Evolutionary conservation across 2,888 invertebrate species (phyloP), one percentile per base, ranked within the genome.

Genomic region (Apodemia mormo): DNA sequence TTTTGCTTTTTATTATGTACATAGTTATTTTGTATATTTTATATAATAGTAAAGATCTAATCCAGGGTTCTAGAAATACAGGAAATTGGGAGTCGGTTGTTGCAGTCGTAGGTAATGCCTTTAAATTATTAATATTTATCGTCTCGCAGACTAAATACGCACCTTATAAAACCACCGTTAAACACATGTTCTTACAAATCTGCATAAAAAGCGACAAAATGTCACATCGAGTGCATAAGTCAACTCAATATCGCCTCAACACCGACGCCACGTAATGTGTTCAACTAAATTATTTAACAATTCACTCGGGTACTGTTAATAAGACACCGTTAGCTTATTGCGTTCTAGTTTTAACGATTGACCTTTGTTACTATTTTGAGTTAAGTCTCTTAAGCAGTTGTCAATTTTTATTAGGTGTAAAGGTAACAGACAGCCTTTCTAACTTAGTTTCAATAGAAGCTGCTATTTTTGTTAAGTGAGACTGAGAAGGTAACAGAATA

Each of bases 351-450:
- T 65, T 40, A 68, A 33, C 29, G 43, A 65, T 65, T 65, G 40
- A 10, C 40, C 52, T 43, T 65, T 69, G 65, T 65, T 54, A 69
- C 65, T 65, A 65, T 69, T 65, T 65, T 52, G 2, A 52, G 5
- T 49, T 49, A 14, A 45, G 49, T 49, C 9, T 49, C 49, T 14
- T 49, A 14, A 49, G 10, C 2, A 5, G 45, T 2, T 49, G 49
- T 9, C 49, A 49, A 49, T n/a, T 14, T 4, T 49, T 49, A 5
- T 49, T n/a, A 49, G 49, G 14, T 6, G 14, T 14, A 49, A 49
- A 52, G 52, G 52, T 52, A n/a, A 52, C 52, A 33, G 29, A 56
- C 94, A 84, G 99, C 99, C 99, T 99, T 85, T 98, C 99, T 76
- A 99, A 98, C 82, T 96, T 96, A 22, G 7, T 6, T 7, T 0